A percentile compares a stretch with the other conserved stretches of the same genome.
These are phyloP conservation scores for Rhineura floridana DNA, from an alignment of 2,113 vertebrate genomes.

Conservation along the genomic window DNA sequence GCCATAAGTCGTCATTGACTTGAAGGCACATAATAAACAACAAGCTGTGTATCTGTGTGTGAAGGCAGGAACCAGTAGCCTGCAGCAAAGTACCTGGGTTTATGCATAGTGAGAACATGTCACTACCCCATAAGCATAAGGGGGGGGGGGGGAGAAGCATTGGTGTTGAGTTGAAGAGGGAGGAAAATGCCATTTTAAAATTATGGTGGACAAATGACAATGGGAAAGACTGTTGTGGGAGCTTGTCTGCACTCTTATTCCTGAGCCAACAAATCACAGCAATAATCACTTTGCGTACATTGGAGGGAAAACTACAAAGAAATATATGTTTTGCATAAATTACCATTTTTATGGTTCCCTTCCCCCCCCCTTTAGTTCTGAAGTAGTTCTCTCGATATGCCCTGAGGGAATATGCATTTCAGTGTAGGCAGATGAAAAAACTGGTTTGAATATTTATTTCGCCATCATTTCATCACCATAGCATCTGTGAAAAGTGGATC, in stretches of 20 bases:
- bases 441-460: neutral
- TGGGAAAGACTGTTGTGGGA: neutral
- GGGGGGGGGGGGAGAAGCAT: too few species aligned
- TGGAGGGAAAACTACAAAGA: neutral
- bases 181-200: neutral
- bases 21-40: too few species aligned
- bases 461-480: neutral
- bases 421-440: neutral
- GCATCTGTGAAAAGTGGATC: neutral
- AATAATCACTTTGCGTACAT: constrained; percentile 17
- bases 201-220: neutral
- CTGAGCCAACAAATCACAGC: neutral
- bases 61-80: neutral
- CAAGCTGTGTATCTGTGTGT: too few species aligned
- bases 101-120: too few species aligned
- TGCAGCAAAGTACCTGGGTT: too few species aligned
- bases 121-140: too few species aligned
- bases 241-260: neutral
- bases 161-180: neutral
- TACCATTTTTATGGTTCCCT: neutral
- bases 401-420: neutral
- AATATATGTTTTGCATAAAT: neutral
- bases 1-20: too few species aligned
- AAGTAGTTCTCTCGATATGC: neutral
- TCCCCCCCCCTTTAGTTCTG: neutral